Conservation (phyloP, 2,797 vertebrate species). For the Macropus fuliginosus region DNA sequence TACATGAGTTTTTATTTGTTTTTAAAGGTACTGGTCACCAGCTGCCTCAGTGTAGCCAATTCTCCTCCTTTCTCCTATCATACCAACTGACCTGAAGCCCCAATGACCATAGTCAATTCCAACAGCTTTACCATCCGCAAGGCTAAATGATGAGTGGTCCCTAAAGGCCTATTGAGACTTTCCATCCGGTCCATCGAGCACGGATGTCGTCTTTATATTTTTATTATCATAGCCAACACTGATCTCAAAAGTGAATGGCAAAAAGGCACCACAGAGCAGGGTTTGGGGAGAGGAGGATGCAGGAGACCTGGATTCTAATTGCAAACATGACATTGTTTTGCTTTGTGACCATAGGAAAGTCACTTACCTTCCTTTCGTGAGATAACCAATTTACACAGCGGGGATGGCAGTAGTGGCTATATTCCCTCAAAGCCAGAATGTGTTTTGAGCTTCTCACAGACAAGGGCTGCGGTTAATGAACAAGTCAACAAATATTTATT, state of each 20-base stretch:
- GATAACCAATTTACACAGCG: not conserved
- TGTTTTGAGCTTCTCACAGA: not conserved
- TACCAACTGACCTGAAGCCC: not conserved
- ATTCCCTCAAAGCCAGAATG: not conserved
- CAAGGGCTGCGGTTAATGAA: not conserved
- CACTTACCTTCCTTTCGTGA: not conserved
- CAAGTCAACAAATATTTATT: not conserved
- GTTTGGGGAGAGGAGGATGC: not conserved
- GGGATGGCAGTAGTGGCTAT: not conserved
- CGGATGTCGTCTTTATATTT: accelerated
- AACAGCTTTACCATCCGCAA: not conserved
- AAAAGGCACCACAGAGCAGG: not conserved
- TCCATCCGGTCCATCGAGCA: not conserved
- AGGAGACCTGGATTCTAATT: not conserved
- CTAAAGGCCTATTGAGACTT: not conserved
- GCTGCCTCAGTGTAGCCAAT: not conserved
- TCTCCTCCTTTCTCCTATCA: not conserved
- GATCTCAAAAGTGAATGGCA: not conserved
- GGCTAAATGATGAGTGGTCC: not conserved
- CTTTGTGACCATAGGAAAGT: not conserved
- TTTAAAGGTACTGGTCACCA: not conserved
- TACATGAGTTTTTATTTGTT: not conserved
- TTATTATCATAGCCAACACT: not conserved
- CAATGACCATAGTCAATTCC: not conserved
- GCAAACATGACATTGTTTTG: not conserved